Evolutionary conservation across 1,140 invertebrate genomes (phyloP).

Genomic region (Apocrypta bakeri): DNA sequence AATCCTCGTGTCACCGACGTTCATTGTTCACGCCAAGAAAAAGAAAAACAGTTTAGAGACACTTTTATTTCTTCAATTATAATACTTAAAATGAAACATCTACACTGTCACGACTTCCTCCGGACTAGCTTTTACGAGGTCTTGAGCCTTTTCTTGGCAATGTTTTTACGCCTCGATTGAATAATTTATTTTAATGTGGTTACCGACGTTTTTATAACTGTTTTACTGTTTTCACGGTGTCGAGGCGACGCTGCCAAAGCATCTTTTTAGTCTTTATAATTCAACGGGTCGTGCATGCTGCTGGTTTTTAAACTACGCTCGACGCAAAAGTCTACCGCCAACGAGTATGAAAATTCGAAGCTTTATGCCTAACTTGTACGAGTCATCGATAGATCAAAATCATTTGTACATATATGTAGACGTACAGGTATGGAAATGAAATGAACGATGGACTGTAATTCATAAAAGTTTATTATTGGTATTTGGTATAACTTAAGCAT

Average conservation of each 20-base stretch:
- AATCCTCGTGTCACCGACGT: no score
- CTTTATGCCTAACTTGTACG: not conserved
- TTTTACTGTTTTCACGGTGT: slow-evolving; percentile 70
- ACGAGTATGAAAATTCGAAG: not conserved
- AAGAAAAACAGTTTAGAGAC: no score
- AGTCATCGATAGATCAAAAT: no score
- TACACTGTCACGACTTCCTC: slow-evolving; percentile 58
- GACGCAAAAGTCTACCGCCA: slow-evolving; percentile 64
- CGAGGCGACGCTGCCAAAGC: not conserved
- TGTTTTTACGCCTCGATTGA: slow-evolving; percentile 66
- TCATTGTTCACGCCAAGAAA: no score
- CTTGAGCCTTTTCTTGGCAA: slow-evolving; percentile 59
- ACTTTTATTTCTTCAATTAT: not conserved
- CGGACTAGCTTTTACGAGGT: slow-evolving; percentile 69
- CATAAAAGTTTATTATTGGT: not conserved
- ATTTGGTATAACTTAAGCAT: not conserved
- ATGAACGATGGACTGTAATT: not conserved
- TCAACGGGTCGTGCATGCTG: slow-evolving; percentile 56
- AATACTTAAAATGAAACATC: not conserved
- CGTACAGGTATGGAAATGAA: no score
- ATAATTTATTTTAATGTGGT: slow-evolving; percentile 72
- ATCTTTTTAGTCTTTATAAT: slow-evolving; percentile 62
- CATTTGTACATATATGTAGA: no score
- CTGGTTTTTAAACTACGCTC: slow-evolving; percentile 71
- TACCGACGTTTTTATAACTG: slow-evolving; percentile 74